Conservation (phyloP, 2,888 invertebrate species). For the Eupithecia insigniata region DNA sequence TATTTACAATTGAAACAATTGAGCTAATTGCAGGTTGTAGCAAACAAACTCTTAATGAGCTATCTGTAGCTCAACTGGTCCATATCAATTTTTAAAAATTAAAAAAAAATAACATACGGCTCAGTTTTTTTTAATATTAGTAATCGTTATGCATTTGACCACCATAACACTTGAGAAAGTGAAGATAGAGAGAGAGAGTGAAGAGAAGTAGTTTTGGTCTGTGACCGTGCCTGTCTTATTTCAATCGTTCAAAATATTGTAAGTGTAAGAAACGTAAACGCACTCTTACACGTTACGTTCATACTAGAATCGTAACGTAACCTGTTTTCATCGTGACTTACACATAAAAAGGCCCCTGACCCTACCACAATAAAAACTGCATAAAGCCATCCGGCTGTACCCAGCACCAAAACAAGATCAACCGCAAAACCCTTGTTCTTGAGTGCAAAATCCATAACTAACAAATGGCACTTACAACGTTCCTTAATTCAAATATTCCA, state of each 20-base stretch:
- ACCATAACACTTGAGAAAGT: too few relatives aligned
- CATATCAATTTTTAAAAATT: too few relatives aligned
- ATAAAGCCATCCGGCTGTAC: slow-evolving; percentile 71
- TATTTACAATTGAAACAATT: too few relatives aligned
- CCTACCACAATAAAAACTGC: slow-evolving; percentile 82
- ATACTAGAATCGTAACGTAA: too few relatives aligned
- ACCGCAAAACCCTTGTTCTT: slow-evolving; percentile 43
- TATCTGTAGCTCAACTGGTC: too few relatives aligned
- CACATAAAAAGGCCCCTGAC: slow-evolving; percentile 65
- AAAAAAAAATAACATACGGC: too few relatives aligned
- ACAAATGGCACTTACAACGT: slow-evolving; percentile 50
- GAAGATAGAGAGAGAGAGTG: too few relatives aligned
- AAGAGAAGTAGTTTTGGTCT: too few relatives aligned
- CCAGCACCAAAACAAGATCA: slow-evolving; percentile 48
- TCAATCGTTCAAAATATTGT: background rate
- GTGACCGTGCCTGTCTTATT: background rate
- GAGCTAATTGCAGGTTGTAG: too few relatives aligned
- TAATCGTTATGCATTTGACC: too few relatives aligned
- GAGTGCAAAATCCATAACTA: slow-evolving; percentile 45
- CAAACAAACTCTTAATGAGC: too few relatives aligned
- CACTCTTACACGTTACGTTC: background rate
- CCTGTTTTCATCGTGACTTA: slow-evolving; percentile 16
- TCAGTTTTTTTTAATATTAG: too few relatives aligned
- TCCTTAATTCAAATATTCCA: slow-evolving; percentile 41
- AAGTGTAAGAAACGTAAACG: background rate